Base-by-base conservation (phyloP, 2,797 vertebrate genomes). In the Anguilla marmorata region DNA sequence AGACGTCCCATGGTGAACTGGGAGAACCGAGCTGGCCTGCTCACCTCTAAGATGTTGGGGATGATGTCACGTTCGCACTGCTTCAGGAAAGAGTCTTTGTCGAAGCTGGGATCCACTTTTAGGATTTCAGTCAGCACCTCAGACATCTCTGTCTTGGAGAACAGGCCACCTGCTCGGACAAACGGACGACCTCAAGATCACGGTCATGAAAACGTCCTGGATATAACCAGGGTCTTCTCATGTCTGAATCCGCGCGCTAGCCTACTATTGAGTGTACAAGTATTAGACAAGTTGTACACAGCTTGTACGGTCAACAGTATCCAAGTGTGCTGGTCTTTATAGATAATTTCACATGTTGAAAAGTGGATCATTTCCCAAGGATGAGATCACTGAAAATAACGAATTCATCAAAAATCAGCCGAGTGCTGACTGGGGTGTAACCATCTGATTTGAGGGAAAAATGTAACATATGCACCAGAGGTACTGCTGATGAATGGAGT, bases 141-240 rank as follows among this genome's bases (percentile, higher is more conserved):
- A 0, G 98, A 99, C 98, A 99, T 97, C 89, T 99, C 98, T 0
- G 98, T 99, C 94, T 99, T 99, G 0, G 98, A 99, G 94, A 99
- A 99, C 69, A 99, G 91, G 0, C 98, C 98, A 45, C 98, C 98
- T 99, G 88, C 9, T 91, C 72, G 88, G 84, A 87, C 6, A 87
- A 93, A 37, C 4, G 30, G 27, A 66, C 45, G 3, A 82, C n/a
- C 21, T 11, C 0, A 21, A 24, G 24, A 6, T n/a, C 63, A n/a
- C 21, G 33, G 72, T 41, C 33, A 12, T 12, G n/a, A 30, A 72
- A 72, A 12, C 6, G 6, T 63, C 60, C 60, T n/a, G 60, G 60
- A 30, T 74, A 33, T 30, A 33, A 33, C 27, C 66, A 11, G 66
- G 0, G 66, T 69, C 66, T 56, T 56, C 8, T 9, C 16, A 19